Evolutionary conservation across 2,113 vertebrate genomes (phyloP), one percentile per base, ranked within the genome.

Genomic region (Paramisgurnus dabryanus): DNA sequence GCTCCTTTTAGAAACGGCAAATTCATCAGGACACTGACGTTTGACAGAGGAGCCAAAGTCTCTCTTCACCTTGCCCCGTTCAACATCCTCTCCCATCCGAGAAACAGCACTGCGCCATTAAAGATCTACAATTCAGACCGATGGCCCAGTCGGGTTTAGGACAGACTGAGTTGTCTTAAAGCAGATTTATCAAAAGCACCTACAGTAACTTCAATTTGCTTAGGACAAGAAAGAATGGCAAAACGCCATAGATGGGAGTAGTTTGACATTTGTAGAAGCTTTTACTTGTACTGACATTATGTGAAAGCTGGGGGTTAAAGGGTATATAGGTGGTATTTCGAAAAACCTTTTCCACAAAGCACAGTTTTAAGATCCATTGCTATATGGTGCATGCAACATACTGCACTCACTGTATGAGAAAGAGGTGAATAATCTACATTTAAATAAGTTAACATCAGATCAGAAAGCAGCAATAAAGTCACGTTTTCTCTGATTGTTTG

Each of bases 1-100:
- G 89, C 91, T 92, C 85, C 91, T 93, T 93, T 94, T 92, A 94
- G 93, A 93, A 92, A 92, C 81, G 89, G 89, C 91, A 89, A 90
- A 90, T 93, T 93, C 90, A 91, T 91, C 90, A 92, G 91, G 92
- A 93, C 91, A 89, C 87, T 84, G 74, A 86, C 78, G 86, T 86
- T 89, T 90, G 82, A 92, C 90, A 88, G 89, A 85, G 80, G 80
- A 89, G 84, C 85, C 81, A 80, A 82, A 77, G 63, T 66, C 79
- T 58, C 78, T 82, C 87, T 91, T 93, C 92, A 92, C 92, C 93
- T 93, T 92, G 90, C 89, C 85, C 85, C 87, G 89, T 89, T 91
- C 89, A 89, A 89, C 91, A 90, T 86, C 86, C 86, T 89, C 88
- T 87, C 85, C 86, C 81, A 88, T 87, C 83, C 41, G 39, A 83